Evolutionary conservation across 2,113 vertebrate species (phyloP).

Genomic region (Mormoops blainvillei): DNA sequence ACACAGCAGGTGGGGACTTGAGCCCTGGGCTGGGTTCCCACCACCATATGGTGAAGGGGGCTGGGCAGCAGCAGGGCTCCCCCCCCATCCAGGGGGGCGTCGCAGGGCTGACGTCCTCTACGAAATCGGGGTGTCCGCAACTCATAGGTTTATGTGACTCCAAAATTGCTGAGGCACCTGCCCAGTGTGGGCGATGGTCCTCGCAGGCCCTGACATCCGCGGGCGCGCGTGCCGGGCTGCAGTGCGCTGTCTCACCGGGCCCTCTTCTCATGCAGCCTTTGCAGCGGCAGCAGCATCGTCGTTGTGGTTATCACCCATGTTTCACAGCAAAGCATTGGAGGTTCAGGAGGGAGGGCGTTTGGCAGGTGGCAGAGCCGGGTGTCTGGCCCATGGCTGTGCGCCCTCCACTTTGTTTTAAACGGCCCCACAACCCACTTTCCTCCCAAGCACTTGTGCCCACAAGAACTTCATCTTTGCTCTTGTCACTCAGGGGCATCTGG

Average conservation of each 20-base stretch:
- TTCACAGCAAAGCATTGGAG: fast-evolving
- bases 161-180: not conserved
- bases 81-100: not conserved
- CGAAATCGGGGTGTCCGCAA: not conserved
- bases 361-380: not conserved
- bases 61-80: not conserved
- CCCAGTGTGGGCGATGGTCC: not conserved
- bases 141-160: not conserved
- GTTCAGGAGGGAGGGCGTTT: too few species aligned
- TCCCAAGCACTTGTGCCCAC: not conserved
- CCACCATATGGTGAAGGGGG: fast-evolving
- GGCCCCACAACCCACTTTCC: fast-evolving
- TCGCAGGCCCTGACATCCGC: not conserved
- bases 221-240: not conserved
- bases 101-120: not conserved
- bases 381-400: fast-evolving
- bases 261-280: not conserved
- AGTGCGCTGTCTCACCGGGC: fast-evolving
- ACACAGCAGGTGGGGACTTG: not conserved
- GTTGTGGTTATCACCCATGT: not conserved
- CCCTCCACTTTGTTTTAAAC: fast-evolving
- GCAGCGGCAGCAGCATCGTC: too few species aligned
- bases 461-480: not conserved
- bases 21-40: not conserved
- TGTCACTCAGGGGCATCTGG: fast-evolving